Evolutionary conservation across 2,797 vertebrate species (phyloP).

Genomic region (Erpetoichthys calabaricus): DNA sequence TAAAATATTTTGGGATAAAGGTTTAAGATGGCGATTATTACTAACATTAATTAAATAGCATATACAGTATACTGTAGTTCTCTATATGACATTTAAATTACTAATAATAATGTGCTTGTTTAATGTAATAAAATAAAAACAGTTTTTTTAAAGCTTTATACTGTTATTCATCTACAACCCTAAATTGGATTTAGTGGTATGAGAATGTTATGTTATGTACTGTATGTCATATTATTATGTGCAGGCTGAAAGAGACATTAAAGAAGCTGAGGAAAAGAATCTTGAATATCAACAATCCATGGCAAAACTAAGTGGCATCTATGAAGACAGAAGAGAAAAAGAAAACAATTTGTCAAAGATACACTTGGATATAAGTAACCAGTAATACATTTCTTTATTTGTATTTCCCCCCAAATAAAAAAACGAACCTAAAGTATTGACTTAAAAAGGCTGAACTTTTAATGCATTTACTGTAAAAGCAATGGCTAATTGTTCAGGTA

Average conservation of each 20-base stretch:
- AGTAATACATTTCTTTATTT: constrained; percentile 26
- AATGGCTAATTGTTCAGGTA: too few relatives aligned
- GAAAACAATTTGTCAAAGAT: constrained; percentile 12
- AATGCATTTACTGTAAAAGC: neutral
- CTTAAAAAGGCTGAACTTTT: neutral
- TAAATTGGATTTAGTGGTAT: too few relatives aligned
- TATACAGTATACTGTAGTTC: too few relatives aligned
- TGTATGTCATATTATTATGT: constrained; percentile 9
- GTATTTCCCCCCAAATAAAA: too few relatives aligned
- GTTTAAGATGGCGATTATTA: neutral
- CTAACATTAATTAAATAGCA: neutral
- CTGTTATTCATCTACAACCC: too few relatives aligned
- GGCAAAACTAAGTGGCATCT: constrained; percentile 9
- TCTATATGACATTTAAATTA: neutral
- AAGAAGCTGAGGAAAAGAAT: constrained; percentile 4
- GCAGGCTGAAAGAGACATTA: constrained; percentile 25
- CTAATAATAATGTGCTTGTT: too few relatives aligned
- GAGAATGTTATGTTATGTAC: neutral
- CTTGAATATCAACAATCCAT: constrained; percentile 19
- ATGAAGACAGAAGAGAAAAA: constrained; percentile 13
- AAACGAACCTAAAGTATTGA: too few relatives aligned
- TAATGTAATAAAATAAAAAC: too few relatives aligned
- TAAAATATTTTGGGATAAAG: too few relatives aligned
- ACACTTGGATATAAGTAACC: constrained; percentile 8
- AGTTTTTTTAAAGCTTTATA: too few relatives aligned